These are phyloP conservation scores for Brachyistius frenatus DNA, from an alignment of 2,113 vertebrate genomes.

Conservation along the genomic window DNA sequence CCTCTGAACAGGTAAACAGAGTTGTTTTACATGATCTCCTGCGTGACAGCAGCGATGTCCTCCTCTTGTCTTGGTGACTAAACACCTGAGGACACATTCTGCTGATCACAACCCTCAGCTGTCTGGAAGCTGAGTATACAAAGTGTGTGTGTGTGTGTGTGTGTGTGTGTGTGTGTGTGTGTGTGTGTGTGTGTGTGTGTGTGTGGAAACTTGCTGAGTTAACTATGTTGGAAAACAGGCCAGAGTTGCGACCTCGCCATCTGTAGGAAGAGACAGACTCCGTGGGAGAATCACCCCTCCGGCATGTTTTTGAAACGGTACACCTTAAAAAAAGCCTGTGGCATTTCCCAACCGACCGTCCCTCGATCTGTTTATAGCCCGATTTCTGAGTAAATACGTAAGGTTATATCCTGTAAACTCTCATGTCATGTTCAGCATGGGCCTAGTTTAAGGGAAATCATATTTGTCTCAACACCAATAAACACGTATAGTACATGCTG, in stretches of 20 bases:
- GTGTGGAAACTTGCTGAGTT: slow-evolving; percentile 37
- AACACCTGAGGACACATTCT: slow-evolving; percentile 24
- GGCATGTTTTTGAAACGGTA: slow-evolving; percentile 36
- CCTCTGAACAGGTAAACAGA: slow-evolving; percentile 34
- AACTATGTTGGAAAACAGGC: slow-evolving; percentile 43
- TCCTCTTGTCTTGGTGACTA: slow-evolving; percentile 1
- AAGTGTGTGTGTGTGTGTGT: slow-evolving; percentile 23
- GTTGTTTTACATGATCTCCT: slow-evolving; percentile 7
- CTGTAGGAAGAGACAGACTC: slow-evolving; percentile 36
- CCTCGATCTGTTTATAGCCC: neutral
- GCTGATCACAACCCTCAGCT: slow-evolving; percentile 22
- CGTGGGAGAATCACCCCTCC: neutral
- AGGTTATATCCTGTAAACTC: neutral
- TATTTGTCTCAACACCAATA: neutral
- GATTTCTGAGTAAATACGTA: slow-evolving; percentile 3
- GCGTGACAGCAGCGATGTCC: neutral
- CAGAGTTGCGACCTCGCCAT: slow-evolving; percentile 48
- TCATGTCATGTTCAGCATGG: neutral
- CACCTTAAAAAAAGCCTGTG: slow-evolving; percentile 30
- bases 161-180: neutral
- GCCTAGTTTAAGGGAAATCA: neutral
- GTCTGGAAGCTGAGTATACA: slow-evolving; percentile 62
- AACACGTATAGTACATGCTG: neutral
- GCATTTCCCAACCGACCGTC: neutral
- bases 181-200: neutral